phyloP scores from a whole-genome alignment of 2,888 invertebrate species.

The Campopleginae sp. region DNA sequence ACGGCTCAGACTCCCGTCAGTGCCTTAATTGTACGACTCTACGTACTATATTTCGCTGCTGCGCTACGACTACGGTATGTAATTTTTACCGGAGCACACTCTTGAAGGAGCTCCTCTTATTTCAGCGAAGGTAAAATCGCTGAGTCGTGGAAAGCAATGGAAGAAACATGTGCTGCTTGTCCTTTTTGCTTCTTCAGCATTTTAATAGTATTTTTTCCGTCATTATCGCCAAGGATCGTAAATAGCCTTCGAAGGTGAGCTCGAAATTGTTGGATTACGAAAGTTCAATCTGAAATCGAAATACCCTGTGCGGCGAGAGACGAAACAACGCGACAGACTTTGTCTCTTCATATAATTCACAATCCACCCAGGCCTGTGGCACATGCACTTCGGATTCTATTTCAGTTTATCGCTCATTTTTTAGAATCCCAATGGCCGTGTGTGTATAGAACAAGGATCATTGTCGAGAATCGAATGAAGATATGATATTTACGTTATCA shows the following conservation, averaged over 20 bases:
- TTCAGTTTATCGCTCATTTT: background rate
- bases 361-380: background rate
- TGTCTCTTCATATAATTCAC: background rate
- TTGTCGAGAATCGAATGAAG: constrained; percentile 8
- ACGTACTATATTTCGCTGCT: constrained; percentile 38
- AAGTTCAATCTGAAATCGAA: background rate
- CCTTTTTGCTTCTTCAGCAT: background rate
- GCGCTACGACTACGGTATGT: constrained; percentile 54
- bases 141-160: constrained; percentile 31
- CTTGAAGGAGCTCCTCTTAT: constrained; percentile 44
- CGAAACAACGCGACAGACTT: background rate
- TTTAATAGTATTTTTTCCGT: background rate
- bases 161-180: constrained; percentile 41
- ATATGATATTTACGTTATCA: constrained; percentile 49
- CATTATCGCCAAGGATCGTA: background rate
- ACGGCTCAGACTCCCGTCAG: constrained; percentile 8
- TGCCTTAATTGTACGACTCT: constrained; percentile 61
- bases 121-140: constrained; percentile 34
- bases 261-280: background rate
- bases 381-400: background rate
- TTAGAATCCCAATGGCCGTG: background rate
- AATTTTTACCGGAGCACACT: constrained; percentile 52
- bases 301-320: background rate
- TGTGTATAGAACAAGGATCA: background rate
- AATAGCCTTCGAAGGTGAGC: background rate